Conservation (phyloP, 2,113 vertebrate genomes). For the Trachemys scripta region DNA sequence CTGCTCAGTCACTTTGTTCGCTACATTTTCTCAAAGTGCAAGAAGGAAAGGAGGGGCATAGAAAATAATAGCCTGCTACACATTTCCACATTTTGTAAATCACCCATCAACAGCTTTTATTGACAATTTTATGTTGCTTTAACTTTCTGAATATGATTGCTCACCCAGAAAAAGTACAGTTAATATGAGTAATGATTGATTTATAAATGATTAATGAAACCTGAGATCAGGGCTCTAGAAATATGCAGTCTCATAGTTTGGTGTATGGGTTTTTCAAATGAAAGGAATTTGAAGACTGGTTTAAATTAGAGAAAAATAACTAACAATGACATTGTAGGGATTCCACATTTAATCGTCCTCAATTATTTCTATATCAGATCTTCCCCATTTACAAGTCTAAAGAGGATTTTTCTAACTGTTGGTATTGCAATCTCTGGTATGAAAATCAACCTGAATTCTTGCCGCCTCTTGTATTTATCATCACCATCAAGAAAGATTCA, state of each 20-base stretch:
- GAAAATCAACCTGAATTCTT: neutral
- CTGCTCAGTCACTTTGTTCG: neutral
- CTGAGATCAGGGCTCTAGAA: neutral
- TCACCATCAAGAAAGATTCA: neutral
- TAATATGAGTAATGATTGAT: neutral
- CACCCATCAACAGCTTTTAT: neutral
- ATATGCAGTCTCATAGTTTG: neutral
- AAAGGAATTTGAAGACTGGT: neutral
- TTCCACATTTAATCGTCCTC: neutral
- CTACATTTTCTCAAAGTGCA: neutral
- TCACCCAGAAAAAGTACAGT: neutral
- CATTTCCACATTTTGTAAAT: neutral
- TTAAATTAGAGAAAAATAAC: slow-evolving; percentile 26
- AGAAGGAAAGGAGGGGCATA: neutral
- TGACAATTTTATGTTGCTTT: neutral
- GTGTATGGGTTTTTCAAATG: neutral
- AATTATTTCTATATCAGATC: neutral
- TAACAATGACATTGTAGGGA: neutral
- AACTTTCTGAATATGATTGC: neutral
- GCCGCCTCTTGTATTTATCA: neutral
- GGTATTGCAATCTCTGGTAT: neutral
- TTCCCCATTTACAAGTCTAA: neutral
- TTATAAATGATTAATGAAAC: neutral
- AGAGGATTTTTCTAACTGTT: neutral
- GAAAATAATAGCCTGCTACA: neutral